phyloP scores from a whole-genome alignment of 2,888 invertebrate genomes.

The Caenorhabditis virilis region DNA sequence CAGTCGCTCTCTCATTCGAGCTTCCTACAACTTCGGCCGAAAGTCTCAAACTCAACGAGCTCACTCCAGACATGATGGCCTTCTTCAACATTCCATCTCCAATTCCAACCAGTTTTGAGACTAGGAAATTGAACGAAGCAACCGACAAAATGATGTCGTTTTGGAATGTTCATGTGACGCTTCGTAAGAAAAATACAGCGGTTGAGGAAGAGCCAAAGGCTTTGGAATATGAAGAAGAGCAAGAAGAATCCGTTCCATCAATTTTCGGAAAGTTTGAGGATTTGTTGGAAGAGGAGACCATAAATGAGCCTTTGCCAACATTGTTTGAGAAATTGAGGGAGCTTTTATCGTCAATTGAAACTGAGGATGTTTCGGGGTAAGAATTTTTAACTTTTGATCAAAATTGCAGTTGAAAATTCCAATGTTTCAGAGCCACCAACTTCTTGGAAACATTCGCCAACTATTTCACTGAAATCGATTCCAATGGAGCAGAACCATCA shows the following conservation, averaged over 20 bases:
- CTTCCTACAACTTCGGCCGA: neutral
- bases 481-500: neutral
- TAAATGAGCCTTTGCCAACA: neutral
- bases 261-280: slow-evolving; percentile 4
- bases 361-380: neutral
- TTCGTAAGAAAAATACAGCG: neutral
- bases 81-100: too few relatives aligned
- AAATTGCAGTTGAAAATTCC: neutral
- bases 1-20: neutral
- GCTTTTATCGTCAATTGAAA: neutral
- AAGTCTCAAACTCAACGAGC: neutral
- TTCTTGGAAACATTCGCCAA: neutral
- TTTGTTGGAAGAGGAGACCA: neutral
- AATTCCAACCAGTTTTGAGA: slow-evolving; percentile 1
- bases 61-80: slow-evolving; percentile 1
- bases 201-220: neutral
- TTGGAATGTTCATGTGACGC: neutral
- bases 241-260: neutral
- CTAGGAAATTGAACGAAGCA: neutral
- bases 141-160: slow-evolving; percentile 1
- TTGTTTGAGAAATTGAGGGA: too few relatives aligned
- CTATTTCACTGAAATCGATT: neutral
- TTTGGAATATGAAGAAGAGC: neutral
- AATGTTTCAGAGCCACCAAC: neutral
- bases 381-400: neutral